A percentile compares a stretch with the other conserved stretches of the same genome.
These are phyloP conservation scores for Synanceia verrucosa DNA, from an alignment of 2,797 vertebrate genomes.

Conservation along the genomic window DNA sequence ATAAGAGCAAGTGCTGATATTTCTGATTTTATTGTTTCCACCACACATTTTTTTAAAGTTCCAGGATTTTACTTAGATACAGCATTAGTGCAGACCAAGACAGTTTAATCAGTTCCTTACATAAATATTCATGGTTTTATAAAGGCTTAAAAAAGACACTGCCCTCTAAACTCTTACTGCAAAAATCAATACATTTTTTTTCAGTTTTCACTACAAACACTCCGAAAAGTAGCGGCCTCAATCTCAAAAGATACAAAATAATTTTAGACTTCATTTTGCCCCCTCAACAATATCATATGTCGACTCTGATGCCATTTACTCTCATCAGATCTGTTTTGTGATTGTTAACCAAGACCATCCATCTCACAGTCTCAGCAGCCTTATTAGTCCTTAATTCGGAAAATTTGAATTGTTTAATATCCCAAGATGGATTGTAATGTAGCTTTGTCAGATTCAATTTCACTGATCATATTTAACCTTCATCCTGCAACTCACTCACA, in stretches of 20 bases:
- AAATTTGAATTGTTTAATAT: conserved; percentile 88
- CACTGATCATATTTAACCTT: conserved; percentile 84
- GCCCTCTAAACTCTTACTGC: too few relatives aligned
- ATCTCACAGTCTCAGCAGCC: conserved; percentile 79
- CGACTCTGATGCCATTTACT: conserved; percentile 71
- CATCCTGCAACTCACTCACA: conserved; percentile 74
- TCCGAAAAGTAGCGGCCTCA: conserved; percentile 23
- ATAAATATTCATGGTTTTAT: too few relatives aligned
- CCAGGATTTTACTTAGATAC: too few relatives aligned
- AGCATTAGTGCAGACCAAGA: too few relatives aligned
- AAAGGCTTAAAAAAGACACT: too few relatives aligned
- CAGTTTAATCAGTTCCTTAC: too few relatives aligned
- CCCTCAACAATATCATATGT: conserved; percentile 66
- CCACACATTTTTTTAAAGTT: too few relatives aligned
- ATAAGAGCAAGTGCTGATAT: too few relatives aligned
- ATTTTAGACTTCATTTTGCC: conserved; percentile 60
- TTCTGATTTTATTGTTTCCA: too few relatives aligned
- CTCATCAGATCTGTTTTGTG: conserved; percentile 68
- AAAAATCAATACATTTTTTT: background rate
- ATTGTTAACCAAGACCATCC: conserved; percentile 81
- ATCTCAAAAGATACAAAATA: conserved; percentile 51
- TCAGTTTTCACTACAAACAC: background rate
- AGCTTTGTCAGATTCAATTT: conserved; percentile 86
- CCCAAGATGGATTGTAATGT: conserved; percentile 87
- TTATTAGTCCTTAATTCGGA: conserved; percentile 85